Conservation (phyloP, 2,797 vertebrate genomes). For the Ficedula albicollis region DNA sequence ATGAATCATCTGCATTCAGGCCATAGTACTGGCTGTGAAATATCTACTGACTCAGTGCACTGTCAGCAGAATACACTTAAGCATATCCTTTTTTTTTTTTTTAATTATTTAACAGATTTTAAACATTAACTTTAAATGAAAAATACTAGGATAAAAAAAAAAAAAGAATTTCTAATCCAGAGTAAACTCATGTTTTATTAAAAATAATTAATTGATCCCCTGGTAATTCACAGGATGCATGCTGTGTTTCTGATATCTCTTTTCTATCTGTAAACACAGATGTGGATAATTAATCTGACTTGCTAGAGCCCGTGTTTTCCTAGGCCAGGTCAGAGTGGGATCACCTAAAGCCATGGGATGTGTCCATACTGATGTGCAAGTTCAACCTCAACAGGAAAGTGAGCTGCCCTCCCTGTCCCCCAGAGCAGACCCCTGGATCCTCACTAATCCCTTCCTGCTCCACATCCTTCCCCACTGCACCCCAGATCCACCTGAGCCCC, state of each 20-base stretch:
- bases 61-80: conserved; percentile 38
- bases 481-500: rapidly evolving
- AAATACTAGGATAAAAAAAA: neutral
- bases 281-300: neutral
- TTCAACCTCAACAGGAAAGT: neutral
- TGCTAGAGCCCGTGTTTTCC: neutral
- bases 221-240: neutral
- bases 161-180: neutral
- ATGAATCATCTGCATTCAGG: conserved; percentile 62
- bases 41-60: conserved; percentile 36
- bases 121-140: conserved; percentile 27
- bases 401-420: neutral
- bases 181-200: neutral
- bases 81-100: neutral
- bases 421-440: rapidly evolving
- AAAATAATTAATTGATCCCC: conserved; percentile 28
- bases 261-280: neutral
- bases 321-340: neutral
- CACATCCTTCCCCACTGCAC: neutral
- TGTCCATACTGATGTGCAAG: neutral
- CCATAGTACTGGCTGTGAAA: conserved; percentile 6
- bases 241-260: neutral
- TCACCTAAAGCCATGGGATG: neutral
- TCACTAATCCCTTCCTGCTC: neutral
- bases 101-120: conserved; percentile 35